These are phyloP conservation scores for Sebastolobus altivelis DNA, from an alignment of 2,797 vertebrate genomes.

Conservation along the genomic window DNA sequence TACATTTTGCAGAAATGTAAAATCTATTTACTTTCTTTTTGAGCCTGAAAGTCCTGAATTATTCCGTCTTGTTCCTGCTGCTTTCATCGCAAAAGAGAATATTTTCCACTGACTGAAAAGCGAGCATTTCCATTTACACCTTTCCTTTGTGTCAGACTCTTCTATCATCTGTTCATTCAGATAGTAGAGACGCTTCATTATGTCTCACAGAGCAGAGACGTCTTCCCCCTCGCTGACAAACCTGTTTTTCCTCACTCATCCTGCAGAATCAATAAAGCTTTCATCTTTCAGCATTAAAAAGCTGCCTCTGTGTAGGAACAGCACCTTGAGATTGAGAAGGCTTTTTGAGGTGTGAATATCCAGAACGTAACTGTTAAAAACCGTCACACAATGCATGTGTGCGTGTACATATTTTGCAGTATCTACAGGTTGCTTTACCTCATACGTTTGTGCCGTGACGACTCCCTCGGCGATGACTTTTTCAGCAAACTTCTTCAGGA, in stretches of 20 bases:
- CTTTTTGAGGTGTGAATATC: too few relatives aligned
- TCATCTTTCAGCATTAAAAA: not conserved
- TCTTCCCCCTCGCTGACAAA: not conserved
- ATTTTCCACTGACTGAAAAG: too few relatives aligned
- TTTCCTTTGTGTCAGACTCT: not conserved
- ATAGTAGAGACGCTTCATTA: not conserved
- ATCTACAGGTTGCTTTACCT: constrained; percentile 82
- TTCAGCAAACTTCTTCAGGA: constrained; percentile 91
- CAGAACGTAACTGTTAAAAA: not conserved
- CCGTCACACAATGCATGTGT: not conserved
- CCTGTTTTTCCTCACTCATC: not conserved
- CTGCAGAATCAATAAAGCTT: not conserved
- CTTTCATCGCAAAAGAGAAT: not conserved
- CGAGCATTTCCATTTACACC: not conserved
- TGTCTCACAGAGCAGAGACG: not conserved
- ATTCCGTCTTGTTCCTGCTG: not conserved
- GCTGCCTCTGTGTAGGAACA: too few relatives aligned
- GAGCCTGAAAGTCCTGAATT: not conserved
- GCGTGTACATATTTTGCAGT: not conserved
- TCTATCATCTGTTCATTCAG: not conserved
- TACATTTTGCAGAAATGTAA: not conserved
- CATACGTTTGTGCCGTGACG: constrained; percentile 89
- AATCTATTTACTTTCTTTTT: too few relatives aligned
- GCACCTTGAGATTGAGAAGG: too few relatives aligned
- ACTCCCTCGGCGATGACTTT: constrained; percentile 90